Base-by-base conservation (phyloP, 2,888 invertebrate genomes). In the Andrena dorsata region DNA sequence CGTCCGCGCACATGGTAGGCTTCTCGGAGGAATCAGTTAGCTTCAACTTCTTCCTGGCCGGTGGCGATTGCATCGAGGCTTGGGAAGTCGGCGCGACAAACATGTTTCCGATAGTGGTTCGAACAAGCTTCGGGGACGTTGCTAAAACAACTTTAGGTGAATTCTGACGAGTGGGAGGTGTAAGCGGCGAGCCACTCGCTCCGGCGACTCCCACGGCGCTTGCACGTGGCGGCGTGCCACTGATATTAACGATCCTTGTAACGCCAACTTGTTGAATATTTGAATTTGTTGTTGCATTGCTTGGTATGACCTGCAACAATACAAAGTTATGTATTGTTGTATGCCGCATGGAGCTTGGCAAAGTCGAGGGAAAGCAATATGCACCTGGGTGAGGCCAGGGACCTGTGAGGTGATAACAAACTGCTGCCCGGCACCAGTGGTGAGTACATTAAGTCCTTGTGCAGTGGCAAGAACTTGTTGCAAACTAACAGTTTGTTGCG, bases 331-430 rank as follows among this genome's bases (percentile, higher is more conserved):
- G 20, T 56, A 23, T 56, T 26, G 23, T 8, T 16, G 13, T 10
- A 23, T 35, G 30, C 10, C 2, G 10, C n/a, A 23, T 7, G 2
- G 8, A n/a, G 2, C 23, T 2, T 7, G 28, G 8, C 4, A 13
- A 35, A 32, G 13, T 10, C 1, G 2, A 41, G 41, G 47, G 13
- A 51, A 28, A 23, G 2, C 13, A n/a, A 26, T 10, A 73, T 28
- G 32, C 5, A 95, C 95, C 94, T 95, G 95, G 76, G 95, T 92
- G 64, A 95, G 93, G 75, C 95, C 94, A 86, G 95, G 95, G 90
- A 95, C 94, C 83, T 93, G 93, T 16, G 94, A 94, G 63, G 94
- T 92, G 88, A 94, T 92, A 83, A 94, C 94, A 90, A 94, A 94
- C 86, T 94, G 94, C 79, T 94, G 94, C 76, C 93, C 93, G 80